These are phyloP conservation scores for Rhincodon typus DNA, from an alignment of 2,797 vertebrate species.

Conservation along the genomic window DNA sequence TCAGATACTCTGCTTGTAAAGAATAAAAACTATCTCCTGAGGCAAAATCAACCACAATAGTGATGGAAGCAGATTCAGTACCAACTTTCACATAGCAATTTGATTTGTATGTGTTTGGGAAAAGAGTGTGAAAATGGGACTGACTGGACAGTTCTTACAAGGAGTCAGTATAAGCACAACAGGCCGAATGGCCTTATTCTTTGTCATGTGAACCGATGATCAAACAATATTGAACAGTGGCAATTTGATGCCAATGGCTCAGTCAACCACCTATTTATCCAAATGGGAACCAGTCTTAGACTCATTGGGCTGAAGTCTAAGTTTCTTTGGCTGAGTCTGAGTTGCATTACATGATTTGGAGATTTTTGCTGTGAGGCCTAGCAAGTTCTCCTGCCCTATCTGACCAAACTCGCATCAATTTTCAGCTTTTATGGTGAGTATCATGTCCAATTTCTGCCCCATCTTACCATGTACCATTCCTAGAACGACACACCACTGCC, in stretches of 20 bases:
- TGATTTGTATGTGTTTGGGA: not conserved
- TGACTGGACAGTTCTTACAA: not conserved
- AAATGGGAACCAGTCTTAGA: not conserved
- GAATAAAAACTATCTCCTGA: not conserved
- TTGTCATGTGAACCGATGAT: too few species aligned
- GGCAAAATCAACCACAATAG: not conserved
- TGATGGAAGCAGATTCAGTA: not conserved
- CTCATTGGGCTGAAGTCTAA: not conserved
- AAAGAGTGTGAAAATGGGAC: not conserved
- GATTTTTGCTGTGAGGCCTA: too few species aligned
- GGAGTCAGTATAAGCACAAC: not conserved
- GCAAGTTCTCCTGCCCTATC: too few species aligned
- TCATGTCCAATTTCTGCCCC: too few species aligned
- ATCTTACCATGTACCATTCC: too few species aligned
- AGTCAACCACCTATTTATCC: not conserved
- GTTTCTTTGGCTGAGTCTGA: too few species aligned
- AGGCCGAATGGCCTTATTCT: not conserved
- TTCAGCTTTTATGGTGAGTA: too few species aligned
- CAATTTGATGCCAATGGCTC: not conserved
- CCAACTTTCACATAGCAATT: not conserved
- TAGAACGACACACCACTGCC: too few species aligned
- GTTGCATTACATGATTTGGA: too few species aligned
- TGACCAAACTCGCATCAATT: too few species aligned
- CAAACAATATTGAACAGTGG: not conserved
- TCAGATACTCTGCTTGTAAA: not conserved